Evolutionary conservation across 2,113 vertebrate genomes (phyloP), one percentile per base, ranked within the genome.

Genomic region (Mormyrus lacerda): DNA sequence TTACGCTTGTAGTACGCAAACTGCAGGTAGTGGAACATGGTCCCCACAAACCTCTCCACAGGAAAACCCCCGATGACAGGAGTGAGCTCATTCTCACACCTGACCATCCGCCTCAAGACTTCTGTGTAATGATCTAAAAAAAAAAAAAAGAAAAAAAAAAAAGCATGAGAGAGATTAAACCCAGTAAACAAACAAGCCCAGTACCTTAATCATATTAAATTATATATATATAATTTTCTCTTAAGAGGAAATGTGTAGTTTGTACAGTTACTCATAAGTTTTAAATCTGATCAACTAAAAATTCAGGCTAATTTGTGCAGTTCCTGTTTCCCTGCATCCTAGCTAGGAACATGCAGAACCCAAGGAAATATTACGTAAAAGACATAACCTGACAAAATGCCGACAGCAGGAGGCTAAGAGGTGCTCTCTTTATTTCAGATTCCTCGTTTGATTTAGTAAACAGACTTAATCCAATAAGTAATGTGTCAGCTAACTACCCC

Each of bases 1-100:
- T 98, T 93, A 99, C 98, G 88, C 93, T 99, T 99, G 92, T 99
- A 99, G 94, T 99, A 99, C 7, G 98, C 97, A 39, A 99, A 99
- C 93, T 99, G 98, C 89, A 99, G 95, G 92, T 99, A 99, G 93
- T 99, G 98, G 93, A 99, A 99, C 98, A 99, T 99, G 88, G 98
- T 99, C 31, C 98, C 98, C 92, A 99, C 98, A 92, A 99, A 99
- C 87, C 98, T 99, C 92, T 99, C 97, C 5, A 99, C 98, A 0
- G 97, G 93, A 21, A 96, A 99, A 55, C 98, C 98, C 76, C 98
- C 98, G 11, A 99, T 95, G 1, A 99, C 93, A 0, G 98, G 98
- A 0, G 97, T 99, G 89, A 99, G 96, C 55, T 96, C 96, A 86
- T 91, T 96, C 91, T 99, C 98, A 84, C 98, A 99, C 31, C 89